Percentiles rank a stretch among this genome's conserved stretches.
Evolutionary conservation across 2,888 invertebrate species (phyloP).

Genomic region (Limulus polyphemus): DNA sequence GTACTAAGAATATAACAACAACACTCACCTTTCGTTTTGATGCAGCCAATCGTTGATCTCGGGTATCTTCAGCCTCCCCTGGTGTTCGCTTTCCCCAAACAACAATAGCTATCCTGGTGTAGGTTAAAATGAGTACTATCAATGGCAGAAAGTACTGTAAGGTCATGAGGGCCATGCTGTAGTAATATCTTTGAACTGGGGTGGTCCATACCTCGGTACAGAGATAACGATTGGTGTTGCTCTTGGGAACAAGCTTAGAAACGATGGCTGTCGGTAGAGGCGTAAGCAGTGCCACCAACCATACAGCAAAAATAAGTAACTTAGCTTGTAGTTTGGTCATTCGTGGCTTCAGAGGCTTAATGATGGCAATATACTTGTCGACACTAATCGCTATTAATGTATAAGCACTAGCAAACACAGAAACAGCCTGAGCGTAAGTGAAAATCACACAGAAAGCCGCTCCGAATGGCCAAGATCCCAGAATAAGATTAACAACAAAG

Average conservation of each 20-base stretch:
- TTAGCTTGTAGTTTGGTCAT: conserved; percentile 60
- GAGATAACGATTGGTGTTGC: conserved; percentile 39
- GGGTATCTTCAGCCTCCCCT: conserved; percentile 68
- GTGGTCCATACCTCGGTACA: conserved; percentile 46
- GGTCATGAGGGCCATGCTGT: conserved; percentile 61
- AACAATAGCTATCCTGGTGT: conserved; percentile 67
- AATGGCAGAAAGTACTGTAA: conserved; percentile 75
- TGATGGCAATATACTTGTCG: conserved; percentile 81
- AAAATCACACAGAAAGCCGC: conserved; percentile 65
- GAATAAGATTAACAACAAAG: conserved; percentile 62
- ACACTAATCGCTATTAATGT: conserved; percentile 80
- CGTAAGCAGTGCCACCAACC: conserved; percentile 61
- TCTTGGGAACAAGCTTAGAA: conserved; percentile 39
- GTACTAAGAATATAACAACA: no score
- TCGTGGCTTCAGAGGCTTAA: conserved; percentile 70
- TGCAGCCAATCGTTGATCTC: conserved; percentile 68
- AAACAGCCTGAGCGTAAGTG: conserved; percentile 55
- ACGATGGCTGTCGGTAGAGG: conserved; percentile 68
- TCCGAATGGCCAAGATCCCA: conserved; percentile 80
- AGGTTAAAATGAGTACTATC: conserved; percentile 65
- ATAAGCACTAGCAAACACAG: conserved; percentile 51
- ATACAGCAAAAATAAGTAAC: conserved; percentile 54
- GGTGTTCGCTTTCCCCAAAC: conserved; percentile 79
- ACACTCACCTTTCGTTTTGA: conserved; percentile 68
- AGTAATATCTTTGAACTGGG: conserved; percentile 40